Evolutionary conservation across 2,888 invertebrate genomes (phyloP).

Genomic region (Eupithecia exiguata): DNA sequence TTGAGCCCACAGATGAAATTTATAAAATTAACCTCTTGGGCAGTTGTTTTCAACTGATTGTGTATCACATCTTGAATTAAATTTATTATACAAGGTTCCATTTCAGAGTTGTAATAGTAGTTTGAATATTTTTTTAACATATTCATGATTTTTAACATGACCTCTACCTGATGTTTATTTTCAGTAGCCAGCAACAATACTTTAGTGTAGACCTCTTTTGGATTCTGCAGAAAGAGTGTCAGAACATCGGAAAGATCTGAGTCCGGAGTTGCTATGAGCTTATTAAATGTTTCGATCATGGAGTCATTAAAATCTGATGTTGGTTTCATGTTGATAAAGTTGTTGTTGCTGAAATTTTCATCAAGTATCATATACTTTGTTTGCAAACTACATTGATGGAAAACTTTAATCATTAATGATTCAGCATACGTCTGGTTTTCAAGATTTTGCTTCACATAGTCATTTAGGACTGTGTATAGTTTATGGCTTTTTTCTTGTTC

Average conservation of each 20-base stretch:
- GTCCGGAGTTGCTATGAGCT: slow-evolving; percentile 59
- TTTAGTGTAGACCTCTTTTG: slow-evolving; percentile 62
- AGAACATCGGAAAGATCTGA: slow-evolving; percentile 62
- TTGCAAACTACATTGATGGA: slow-evolving; percentile 56
- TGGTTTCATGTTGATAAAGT: slow-evolving; percentile 56
- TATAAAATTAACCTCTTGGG: slow-evolving; percentile 59
- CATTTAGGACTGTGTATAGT: slow-evolving; percentile 56
- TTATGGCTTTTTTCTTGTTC: slow-evolving; percentile 57
- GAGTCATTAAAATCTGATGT: slow-evolving; percentile 54
- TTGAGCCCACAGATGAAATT: slow-evolving; percentile 65
- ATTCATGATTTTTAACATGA: slow-evolving; percentile 68
- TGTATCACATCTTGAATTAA: slow-evolving; percentile 57
- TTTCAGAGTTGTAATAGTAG: slow-evolving; percentile 66
- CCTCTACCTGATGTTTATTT: slow-evolving; percentile 62
- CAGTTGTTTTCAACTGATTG: slow-evolving; percentile 53
- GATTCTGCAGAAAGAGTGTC: slow-evolving; percentile 69
- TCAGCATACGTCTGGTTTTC: slow-evolving; percentile 53
- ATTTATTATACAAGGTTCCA: slow-evolving; percentile 65
- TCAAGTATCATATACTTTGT: slow-evolving; percentile 61
- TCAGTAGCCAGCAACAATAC: slow-evolving; percentile 67
- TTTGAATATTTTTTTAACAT: slow-evolving; percentile 62
- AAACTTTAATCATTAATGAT: slow-evolving; percentile 58
- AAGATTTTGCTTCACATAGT: slow-evolving; percentile 47
- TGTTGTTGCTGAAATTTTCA: slow-evolving; percentile 59
- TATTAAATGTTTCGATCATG: slow-evolving; percentile 71